Conservation (phyloP, 2,888 invertebrate species). For the Rhyacophila evoluta region DNA sequence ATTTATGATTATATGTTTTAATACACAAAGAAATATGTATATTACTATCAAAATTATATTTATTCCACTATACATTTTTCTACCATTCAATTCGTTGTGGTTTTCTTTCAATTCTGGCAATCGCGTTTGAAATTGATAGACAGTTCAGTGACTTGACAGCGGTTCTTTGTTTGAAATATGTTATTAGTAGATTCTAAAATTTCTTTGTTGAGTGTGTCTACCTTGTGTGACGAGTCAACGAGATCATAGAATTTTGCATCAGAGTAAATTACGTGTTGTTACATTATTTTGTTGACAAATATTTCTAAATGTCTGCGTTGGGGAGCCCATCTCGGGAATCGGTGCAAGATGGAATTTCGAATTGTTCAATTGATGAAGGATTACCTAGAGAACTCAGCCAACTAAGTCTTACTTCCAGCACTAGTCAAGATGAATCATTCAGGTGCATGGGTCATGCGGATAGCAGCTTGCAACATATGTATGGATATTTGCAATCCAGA, state of each 20-base stretch:
- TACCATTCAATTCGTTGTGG: too few relatives aligned
- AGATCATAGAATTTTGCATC: neutral
- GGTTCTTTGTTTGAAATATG: conserved; percentile 29
- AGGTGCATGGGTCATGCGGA: conserved; percentile 85
- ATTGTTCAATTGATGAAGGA: conserved; percentile 69
- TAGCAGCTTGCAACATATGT: conserved; percentile 84
- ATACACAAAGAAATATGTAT: too few relatives aligned
- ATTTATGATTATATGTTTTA: too few relatives aligned
- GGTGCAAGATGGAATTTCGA: conserved; percentile 68
- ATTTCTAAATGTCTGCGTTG: conserved; percentile 36
- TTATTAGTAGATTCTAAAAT: conserved; percentile 26
- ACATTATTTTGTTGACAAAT: neutral
- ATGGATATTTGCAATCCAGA: conserved; percentile 82
- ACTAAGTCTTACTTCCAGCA: conserved; percentile 74
- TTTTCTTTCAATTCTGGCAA: too few relatives aligned
- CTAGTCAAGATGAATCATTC: conserved; percentile 83
- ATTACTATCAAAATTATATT: too few relatives aligned
- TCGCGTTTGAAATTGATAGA: neutral
- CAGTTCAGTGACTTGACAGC: conserved; percentile 27
- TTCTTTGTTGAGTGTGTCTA: conserved; percentile 4
- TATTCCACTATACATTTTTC: too few relatives aligned
- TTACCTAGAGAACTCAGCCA: conserved; percentile 77
- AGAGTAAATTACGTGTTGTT: neutral
- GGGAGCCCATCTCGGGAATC: conserved; percentile 66
- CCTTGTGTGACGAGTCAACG: conserved; percentile 3